Base-by-base conservation (phyloP, 2,113 vertebrate species). In the Seriola aureovittata region DNA sequence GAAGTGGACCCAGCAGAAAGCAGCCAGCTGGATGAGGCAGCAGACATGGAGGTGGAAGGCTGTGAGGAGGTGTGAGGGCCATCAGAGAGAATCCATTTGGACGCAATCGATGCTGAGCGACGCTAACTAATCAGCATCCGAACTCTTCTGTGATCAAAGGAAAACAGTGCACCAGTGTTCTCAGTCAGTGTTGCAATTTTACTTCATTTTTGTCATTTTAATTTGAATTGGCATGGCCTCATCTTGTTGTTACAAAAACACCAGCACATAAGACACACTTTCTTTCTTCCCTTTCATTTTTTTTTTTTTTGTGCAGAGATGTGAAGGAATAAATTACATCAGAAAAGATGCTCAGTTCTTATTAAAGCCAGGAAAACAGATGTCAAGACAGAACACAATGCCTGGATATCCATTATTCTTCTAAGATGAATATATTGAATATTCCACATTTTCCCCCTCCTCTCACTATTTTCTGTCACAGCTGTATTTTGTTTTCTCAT, bases 11-110 rank as follows among this genome's bases (percentile, higher is more conserved):
- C 66, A 69, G 58, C 62, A n/a, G 78, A 86, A 75, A 29, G 2
- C 38, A 23, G 75, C 85, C 81, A 85, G 80, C 78, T 80, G 85
- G 81, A 86, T 3, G 17, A 64, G 64, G 55, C 54, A 25, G 65
- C 71, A 67, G 75, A 71, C 48, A 13, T 21, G 19, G 48, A 71
- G 60, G 74, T 74, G 57, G 40, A 63, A 36, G 21, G 25, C 29
- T 52, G 64, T 54, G 69, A 55, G 77, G 50, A 71, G 32, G 10
- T 67, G 58, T 48, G 42, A 82, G 65, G 68, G 52, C 66, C 60
- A 65, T 63, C 21, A 40, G 55, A 70, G 55, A 78, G 38, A 81
- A 72, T 59, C 66, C 66, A 25, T 72, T 81, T 85, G 71, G 74
- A 78, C 0, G 19, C 5, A 19, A 44, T 23, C 8, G 64, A 64